A percentile compares a stretch with the other conserved stretches of the same genome.
Evolutionary conservation across 2,113 vertebrate genomes (phyloP).

Genomic region (Regulus satrapa): DNA sequence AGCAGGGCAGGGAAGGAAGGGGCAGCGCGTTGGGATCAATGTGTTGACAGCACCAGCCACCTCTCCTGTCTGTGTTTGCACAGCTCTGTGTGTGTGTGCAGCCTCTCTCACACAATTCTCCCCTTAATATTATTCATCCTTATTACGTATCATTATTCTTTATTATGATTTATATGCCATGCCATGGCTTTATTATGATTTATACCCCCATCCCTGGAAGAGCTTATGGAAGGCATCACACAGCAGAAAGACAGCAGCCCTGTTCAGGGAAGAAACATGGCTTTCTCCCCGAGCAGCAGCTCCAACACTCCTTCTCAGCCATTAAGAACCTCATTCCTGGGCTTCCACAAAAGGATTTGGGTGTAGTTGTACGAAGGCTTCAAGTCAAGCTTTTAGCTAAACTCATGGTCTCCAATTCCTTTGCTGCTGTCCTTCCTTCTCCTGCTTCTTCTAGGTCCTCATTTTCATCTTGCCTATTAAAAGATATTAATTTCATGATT

Average conservation of each 20-base stretch:
- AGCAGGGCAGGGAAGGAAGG: neutral
- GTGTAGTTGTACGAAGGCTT: neutral
- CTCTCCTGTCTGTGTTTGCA: neutral
- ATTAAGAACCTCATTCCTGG: neutral
- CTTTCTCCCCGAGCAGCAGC: neutral
- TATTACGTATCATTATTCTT: conserved; percentile 56
- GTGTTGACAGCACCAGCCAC: neutral
- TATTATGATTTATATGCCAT: conserved; percentile 52
- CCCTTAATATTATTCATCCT: conserved; percentile 53
- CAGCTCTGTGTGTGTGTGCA: neutral
- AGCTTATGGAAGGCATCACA: conserved; percentile 23
- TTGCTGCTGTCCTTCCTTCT: neutral
- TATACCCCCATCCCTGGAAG: conserved; percentile 25
- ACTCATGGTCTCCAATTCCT: neutral
- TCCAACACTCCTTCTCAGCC: neutral
- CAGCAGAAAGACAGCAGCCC: neutral
- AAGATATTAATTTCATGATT: neutral
- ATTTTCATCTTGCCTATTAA: neutral
- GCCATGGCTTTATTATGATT: conserved; percentile 49
- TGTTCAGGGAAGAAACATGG: neutral
- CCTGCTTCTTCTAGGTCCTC: neutral
- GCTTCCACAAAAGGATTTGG: neutral
- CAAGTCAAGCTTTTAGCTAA: neutral
- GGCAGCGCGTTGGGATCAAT: neutral
- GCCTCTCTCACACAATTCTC: neutral